phyloP scores from a whole-genome alignment of 2,888 invertebrate genomes.

The Druceiella hillmani region DNA sequence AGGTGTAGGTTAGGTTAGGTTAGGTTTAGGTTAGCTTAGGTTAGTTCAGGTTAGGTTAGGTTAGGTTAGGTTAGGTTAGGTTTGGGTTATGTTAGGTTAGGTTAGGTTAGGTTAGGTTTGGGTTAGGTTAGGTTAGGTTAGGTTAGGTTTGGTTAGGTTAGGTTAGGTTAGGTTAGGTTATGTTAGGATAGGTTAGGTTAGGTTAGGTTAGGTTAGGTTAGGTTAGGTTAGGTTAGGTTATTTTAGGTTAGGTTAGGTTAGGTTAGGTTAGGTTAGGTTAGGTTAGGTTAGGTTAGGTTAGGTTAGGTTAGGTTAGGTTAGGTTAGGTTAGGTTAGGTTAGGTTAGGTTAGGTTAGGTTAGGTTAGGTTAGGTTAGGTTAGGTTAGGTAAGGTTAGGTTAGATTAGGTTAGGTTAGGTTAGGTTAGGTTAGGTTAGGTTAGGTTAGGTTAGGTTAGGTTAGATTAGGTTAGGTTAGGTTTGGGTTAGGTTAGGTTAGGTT shows the following conservation, averaged over 20 bases:
- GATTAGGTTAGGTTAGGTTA: too few species aligned
- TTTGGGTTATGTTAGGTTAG: constrained; percentile 2
- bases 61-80: too few species aligned
- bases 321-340: constrained; percentile 10
- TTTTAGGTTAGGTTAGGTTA: constrained; percentile 20
- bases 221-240: constrained; percentile 16
- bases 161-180: constrained; percentile 9
- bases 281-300: constrained; percentile 23
- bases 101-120: constrained; percentile 5
- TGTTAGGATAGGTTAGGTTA: constrained; percentile 8
- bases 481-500: too few species aligned
- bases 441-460: too few species aligned
- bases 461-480: too few species aligned
- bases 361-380: constrained; percentile 18
- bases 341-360: constrained; percentile 16
- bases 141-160: constrained; percentile 8
- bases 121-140: constrained; percentile 6
- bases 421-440: too few species aligned
- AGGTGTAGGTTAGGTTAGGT: constrained; percentile 6
- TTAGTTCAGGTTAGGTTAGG: constrained; percentile 4
- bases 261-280: constrained; percentile 22
- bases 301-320: constrained; percentile 24
- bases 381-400: constrained; percentile 22
- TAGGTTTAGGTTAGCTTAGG: too few species aligned
- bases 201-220: constrained; percentile 10